Conservation (phyloP, 2,888 invertebrate genomes). For the Embidobia sp. region DNA sequence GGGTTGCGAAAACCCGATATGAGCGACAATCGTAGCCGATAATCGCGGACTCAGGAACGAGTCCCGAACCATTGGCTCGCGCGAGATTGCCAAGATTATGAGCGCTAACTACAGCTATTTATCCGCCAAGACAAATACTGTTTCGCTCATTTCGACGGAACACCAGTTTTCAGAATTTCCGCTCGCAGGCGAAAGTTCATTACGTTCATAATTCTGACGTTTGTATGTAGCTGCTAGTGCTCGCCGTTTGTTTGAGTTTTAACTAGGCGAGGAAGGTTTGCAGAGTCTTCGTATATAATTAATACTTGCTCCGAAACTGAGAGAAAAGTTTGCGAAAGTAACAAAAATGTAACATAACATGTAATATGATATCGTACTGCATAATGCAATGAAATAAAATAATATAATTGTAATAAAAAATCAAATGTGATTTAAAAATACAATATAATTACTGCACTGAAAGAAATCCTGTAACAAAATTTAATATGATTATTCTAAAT, state of each 20-base stretch:
- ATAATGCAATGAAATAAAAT: too few species aligned
- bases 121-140: conserved; percentile 5
- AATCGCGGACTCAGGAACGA: too few species aligned
- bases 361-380: too few species aligned
- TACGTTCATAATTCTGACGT: conserved; percentile 14
- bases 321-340: too few species aligned
- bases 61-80: too few species aligned
- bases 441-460: too few species aligned
- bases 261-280: neutral
- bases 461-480: too few species aligned
- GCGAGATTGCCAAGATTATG: neutral
- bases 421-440: too few species aligned
- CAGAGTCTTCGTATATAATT: neutral
- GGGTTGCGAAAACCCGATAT: neutral
- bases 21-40: too few species aligned
- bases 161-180: conserved; percentile 6
- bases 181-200: conserved; percentile 11
- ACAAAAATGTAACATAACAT: too few species aligned
- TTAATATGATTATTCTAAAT: too few species aligned
- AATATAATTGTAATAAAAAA: too few species aligned
- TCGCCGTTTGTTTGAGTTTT: conserved; percentile 8
- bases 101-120: conserved; percentile 4
- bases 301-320: neutral
- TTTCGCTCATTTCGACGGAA: conserved; percentile 5
- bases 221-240: conserved; percentile 5